These are phyloP conservation scores for Aphidius ervi DNA, from an alignment of 1,140 invertebrate genomes.

Conservation along the genomic window DNA sequence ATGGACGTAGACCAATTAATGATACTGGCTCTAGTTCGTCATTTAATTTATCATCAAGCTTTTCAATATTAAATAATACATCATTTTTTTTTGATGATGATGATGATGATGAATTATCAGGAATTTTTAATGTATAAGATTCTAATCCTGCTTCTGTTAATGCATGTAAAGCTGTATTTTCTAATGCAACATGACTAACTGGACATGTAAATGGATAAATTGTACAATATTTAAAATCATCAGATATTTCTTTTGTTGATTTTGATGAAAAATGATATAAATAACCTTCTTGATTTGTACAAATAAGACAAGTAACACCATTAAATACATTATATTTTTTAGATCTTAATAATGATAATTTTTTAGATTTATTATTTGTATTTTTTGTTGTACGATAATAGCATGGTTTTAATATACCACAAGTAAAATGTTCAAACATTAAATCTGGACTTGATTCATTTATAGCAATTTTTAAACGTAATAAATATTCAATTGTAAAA, in stretches of 20 bases:
- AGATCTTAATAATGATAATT: slow-evolving; percentile 40
- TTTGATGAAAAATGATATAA: slow-evolving; percentile 55
- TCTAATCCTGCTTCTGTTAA: slow-evolving; percentile 74
- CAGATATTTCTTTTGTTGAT: slow-evolving; percentile 16
- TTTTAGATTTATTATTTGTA: slow-evolving; percentile 24
- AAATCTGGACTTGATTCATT: slow-evolving; percentile 23
- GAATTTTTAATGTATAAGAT: slow-evolving; percentile 68
- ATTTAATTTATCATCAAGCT: slow-evolving; percentile 37
- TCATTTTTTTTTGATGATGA: slow-evolving; percentile 46
- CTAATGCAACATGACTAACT: slow-evolving; percentile 62
- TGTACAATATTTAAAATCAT: slow-evolving; percentile 37
- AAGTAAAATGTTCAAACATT: slow-evolving; percentile 42
- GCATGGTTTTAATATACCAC: slow-evolving; percentile 43
- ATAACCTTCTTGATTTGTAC: slow-evolving; percentile 58
- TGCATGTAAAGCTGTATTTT: slow-evolving; percentile 68
- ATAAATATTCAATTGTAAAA: slow-evolving; percentile 40
- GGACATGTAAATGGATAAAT: slow-evolving; percentile 69
- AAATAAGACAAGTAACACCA: slow-evolving; percentile 52
- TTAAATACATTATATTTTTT: slow-evolving; percentile 43
- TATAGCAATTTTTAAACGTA: slow-evolving; percentile 41
- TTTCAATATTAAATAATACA: slow-evolving; percentile 33
- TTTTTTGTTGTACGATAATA: slow-evolving; percentile 36
- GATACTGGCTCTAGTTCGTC: slow-evolving; percentile 64
- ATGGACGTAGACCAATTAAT: slow-evolving; percentile 68
- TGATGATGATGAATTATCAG: slow-evolving; percentile 22